phyloP scores from a whole-genome alignment of 2,797 vertebrate species.

The Oreonectes daqikongensis region DNA sequence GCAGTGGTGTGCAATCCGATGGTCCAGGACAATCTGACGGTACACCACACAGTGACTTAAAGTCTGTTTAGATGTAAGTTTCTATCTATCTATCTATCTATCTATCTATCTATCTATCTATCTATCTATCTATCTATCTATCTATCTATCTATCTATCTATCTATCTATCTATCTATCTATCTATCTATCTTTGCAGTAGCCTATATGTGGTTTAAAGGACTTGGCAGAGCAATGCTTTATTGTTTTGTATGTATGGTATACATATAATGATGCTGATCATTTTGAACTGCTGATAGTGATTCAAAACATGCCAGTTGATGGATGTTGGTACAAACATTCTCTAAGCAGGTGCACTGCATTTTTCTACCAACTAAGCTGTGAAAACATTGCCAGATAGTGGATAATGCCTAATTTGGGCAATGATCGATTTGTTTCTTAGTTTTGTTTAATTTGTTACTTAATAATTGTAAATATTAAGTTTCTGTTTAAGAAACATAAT shows the following conservation, averaged over 20 bases:
- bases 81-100: conserved; percentile 17
- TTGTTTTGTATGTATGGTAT: too few relatives aligned
- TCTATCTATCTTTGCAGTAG: not conserved
- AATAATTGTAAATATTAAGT: not conserved
- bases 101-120: too few relatives aligned
- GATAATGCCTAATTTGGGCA: not conserved
- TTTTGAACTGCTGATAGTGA: too few relatives aligned
- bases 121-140: too few relatives aligned
- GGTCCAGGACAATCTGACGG: not conserved
- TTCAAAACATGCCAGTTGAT: not conserved
- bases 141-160: conserved; percentile 38
- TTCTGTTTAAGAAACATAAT: not conserved
- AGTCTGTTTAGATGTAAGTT: not conserved
- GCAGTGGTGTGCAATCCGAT: conserved; percentile 56
- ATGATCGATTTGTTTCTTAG: not conserved
- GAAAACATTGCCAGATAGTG: not conserved
- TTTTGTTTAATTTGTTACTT: not conserved
- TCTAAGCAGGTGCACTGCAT: not conserved
- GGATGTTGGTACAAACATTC: not conserved
- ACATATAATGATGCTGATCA: too few relatives aligned
- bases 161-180: conserved; percentile 35
- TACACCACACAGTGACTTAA: not conserved
- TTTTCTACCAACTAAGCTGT: not conserved
- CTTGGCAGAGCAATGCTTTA: not conserved
- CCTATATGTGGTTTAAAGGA: not conserved